Base-by-base conservation (phyloP, 2,113 vertebrate species). In the Lophochroa leadbeateri region DNA sequence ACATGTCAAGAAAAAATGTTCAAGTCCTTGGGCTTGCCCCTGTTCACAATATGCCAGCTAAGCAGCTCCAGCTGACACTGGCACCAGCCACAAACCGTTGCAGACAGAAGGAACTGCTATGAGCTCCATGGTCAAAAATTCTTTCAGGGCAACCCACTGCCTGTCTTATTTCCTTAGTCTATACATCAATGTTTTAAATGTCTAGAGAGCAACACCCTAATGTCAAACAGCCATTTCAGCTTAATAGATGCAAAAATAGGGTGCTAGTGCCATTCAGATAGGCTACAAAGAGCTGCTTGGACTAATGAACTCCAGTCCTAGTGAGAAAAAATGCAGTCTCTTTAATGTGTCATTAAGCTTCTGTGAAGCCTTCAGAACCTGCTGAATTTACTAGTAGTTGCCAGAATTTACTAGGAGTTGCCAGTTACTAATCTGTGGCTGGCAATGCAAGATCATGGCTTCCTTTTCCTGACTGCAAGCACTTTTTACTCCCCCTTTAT, bases 311-410 rank as follows among this genome's bases (percentile, higher is more conserved):
- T 86, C 39, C 43, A 87, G 31, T 95, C 31, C 60, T 65, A 91
- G 49, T 18, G 86, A 96, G 80, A 88, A 88, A 19, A 96, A 91
- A 96, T 64, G 57, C 21, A 60, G 14, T 20, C 24, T 75, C 35
- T 84, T 86, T 90, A 37, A 82, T 61, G n/a, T 87, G 44, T 61
- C 86, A 85, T 89, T 64, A 83, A 50, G 69, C 57, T 91, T 86
- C 86, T 61, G 27, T 64, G 57, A 89, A 94, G 52, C 39, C 72
- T 92, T 89, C 50, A 71, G 43, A 91, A n/a, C 7, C 69, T 24
- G 17, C 11, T 76, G 80, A 86, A 95, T 86, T 90, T 92, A 68
- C 60, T 41, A n/a, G 24, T 17, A 53, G 50, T 70, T 88, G 72
- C 68, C 76, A 75, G 50, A 86, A 95, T 92, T 92, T 92, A 55